Conservation (phyloP, 2,888 invertebrate species). For the Ormia ochracea region DNA sequence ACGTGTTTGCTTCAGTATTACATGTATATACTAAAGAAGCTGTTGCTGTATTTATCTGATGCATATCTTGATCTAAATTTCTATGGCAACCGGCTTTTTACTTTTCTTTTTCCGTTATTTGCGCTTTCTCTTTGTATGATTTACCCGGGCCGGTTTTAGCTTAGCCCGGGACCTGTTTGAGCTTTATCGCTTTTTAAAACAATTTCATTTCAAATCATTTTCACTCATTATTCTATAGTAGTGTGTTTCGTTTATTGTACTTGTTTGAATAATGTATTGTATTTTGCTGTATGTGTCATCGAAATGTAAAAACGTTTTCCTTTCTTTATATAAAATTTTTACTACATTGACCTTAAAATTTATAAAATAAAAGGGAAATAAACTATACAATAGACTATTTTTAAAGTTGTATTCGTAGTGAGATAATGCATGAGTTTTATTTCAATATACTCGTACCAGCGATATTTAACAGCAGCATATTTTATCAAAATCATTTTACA, state of each 20-base stretch:
- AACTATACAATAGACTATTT: conserved; percentile 29
- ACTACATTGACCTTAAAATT: conserved; percentile 61
- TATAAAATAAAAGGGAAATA: conserved; percentile 21
- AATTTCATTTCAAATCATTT: conserved; percentile 53
- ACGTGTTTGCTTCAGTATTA: not conserved
- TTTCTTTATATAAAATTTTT: conserved; percentile 49
- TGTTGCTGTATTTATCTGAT: conserved; percentile 58
- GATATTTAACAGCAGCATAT: not conserved
- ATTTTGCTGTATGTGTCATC: conserved; percentile 6
- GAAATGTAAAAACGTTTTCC: conserved; percentile 26
- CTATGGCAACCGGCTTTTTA: conserved; percentile 60
- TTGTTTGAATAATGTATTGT: not conserved
- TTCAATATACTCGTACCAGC: not conserved
- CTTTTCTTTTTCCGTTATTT: conserved; percentile 1
- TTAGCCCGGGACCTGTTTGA: conserved; percentile 60
- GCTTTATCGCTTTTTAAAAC: conserved; percentile 63
- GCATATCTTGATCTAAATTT: conserved; percentile 50
- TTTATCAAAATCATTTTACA: not conserved
- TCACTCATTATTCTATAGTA: conserved; percentile 59
- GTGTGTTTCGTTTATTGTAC: not conserved
- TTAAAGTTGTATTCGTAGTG: conserved; percentile 15
- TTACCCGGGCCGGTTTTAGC: conserved; percentile 62
- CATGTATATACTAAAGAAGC: conserved; percentile 35
- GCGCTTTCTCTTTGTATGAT: conserved; percentile 18
- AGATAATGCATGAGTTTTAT: not conserved